Evolutionary conservation across 1,140 invertebrate genomes (phyloP).

Genomic region (Drosophila littoralis): DNA sequence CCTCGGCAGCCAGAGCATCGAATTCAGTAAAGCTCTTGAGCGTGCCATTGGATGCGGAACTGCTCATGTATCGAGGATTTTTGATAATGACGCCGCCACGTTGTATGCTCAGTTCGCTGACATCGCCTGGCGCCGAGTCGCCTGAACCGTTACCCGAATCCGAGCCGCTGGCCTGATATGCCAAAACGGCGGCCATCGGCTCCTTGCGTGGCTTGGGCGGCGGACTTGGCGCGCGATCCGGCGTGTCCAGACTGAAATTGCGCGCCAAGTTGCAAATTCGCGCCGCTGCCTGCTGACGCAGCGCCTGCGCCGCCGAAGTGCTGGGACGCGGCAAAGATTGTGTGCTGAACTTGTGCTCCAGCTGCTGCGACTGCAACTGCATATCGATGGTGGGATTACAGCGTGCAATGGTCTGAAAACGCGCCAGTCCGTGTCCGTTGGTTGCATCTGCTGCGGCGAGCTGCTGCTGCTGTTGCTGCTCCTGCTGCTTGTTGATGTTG

Average conservation of each 20-base stretch:
- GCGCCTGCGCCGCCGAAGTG: conserved; percentile 58
- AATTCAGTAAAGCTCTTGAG: conserved; percentile 87
- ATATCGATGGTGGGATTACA: conserved; percentile 69
- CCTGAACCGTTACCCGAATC: conserved; percentile 95
- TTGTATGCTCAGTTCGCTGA: conserved; percentile 81
- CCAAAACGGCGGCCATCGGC: conserved; percentile 85
- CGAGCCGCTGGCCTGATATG: conserved; percentile 92
- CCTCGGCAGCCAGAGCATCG: conserved; percentile 87
- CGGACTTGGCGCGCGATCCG: conserved; percentile 85
- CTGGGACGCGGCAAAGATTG: conserved; percentile 86
- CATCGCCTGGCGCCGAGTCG: conserved; percentile 90
- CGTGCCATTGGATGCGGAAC: conserved; percentile 86
- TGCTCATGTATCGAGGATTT: conserved; percentile 86
- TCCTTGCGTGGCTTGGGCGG: conserved; percentile 89
- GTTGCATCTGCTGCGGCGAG: conserved; percentile 30
- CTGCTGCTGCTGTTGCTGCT: conserved; percentile 54
- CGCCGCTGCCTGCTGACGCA: conserved; percentile 56
- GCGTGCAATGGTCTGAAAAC: conserved; percentile 76
- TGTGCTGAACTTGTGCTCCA: conserved; percentile 85
- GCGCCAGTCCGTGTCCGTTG: conserved; percentile 62
- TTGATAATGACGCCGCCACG: conserved; percentile 87
- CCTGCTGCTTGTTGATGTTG: conserved; percentile 71
- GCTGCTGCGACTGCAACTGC: conserved; percentile 58
- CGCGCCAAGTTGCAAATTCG: conserved; percentile 83
- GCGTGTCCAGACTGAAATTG: conserved; percentile 85